These are phyloP conservation scores for Sebastes matsubarae DNA, from an alignment of 2,797 vertebrate species.

Conservation along the genomic window DNA sequence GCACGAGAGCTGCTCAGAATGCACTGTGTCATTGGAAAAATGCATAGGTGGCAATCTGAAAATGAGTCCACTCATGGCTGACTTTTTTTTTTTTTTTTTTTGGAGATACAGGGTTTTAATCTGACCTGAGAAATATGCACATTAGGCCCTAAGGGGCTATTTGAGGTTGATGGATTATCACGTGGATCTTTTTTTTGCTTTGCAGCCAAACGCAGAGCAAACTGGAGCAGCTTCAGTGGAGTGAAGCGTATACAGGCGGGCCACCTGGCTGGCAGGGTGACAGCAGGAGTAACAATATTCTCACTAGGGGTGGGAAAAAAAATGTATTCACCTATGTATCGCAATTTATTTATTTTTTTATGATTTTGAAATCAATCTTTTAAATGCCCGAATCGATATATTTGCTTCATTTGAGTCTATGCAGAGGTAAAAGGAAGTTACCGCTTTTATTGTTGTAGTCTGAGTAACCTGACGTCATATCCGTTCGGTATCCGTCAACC, in stretches of 20 bases:
- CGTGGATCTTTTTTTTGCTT: conserved; percentile 29
- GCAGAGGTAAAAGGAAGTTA: too few relatives aligned
- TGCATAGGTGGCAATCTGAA: conserved; percentile 42
- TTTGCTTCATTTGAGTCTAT: too few relatives aligned
- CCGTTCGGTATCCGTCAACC: too few relatives aligned
- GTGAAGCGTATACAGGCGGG: conserved; percentile 2
- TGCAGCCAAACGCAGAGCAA: conserved; percentile 21
- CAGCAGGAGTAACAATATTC: conserved; percentile 42
- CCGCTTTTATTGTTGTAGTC: too few relatives aligned
- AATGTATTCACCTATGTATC: too few relatives aligned
- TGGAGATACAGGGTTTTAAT: conserved; percentile 17
- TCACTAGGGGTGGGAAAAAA: not conserved
- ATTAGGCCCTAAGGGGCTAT: conserved; percentile 28
- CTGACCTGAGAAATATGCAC: conserved; percentile 46
- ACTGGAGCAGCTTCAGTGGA: conserved; percentile 19
- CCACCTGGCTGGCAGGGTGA: conserved; percentile 36
- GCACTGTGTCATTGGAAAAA: conserved; percentile 37
- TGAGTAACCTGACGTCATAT: too few relatives aligned
- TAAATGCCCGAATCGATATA: too few relatives aligned
- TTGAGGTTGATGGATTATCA: conserved; percentile 62
- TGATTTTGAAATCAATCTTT: too few relatives aligned
- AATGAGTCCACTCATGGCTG: conserved; percentile 37
- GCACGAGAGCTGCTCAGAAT: conserved; percentile 23
- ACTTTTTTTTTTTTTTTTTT: not conserved
- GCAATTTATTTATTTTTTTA: too few relatives aligned